Base-by-base conservation (phyloP, 2,888 invertebrate species). In the Drosophila hawaiiensis region DNA sequence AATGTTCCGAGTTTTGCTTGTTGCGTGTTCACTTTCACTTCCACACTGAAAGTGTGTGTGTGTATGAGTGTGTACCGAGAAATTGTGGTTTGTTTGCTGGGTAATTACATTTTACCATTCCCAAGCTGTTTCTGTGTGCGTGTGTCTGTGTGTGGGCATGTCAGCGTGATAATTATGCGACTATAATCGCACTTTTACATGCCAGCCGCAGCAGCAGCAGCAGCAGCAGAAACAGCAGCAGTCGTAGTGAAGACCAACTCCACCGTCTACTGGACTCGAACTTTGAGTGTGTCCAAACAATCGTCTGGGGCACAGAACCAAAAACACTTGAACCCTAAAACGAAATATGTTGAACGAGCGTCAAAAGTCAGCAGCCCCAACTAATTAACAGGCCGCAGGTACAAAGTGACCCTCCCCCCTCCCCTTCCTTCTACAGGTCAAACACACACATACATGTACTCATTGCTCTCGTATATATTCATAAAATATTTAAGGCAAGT, bases 11-110 rank as follows among this genome's bases (percentile, higher is more conserved):
- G 76, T 78, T 72, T 69, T 79, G 90, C 85, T 88, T 91, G 91
- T 88, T 88, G 88, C 91, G 88, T 88, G 88, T 91, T 88, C 90
- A 91, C 91, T 87, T 91, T 90, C 91, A 89, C 91, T 91, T 89
- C 56, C 82, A 78, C n/a, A n/a, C n/a, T 39, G n/a, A 16, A 53
- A 7, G 39, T 22, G 31, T 62, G 33, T 29, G 28, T 56, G 43
- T 64, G 29, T 73, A 68, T 60, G 69, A 73, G 73, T 83, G 79
- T 78, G 85, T 68, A 88, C 88, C 85, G 90, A 86, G 85, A 86
- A 86, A 86, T 86, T 90, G 85, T 83, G 85, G 85, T 86, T 86
- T 86, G 90, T 86, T 86, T 86, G 90, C 85, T 85, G 86, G 90
- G 90, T 87, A 87, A 87, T 87, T 87, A 87, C 90, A 89, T 87